Evolutionary conservation across 2,888 invertebrate species (phyloP).

Genomic region (Globia sparganii): DNA sequence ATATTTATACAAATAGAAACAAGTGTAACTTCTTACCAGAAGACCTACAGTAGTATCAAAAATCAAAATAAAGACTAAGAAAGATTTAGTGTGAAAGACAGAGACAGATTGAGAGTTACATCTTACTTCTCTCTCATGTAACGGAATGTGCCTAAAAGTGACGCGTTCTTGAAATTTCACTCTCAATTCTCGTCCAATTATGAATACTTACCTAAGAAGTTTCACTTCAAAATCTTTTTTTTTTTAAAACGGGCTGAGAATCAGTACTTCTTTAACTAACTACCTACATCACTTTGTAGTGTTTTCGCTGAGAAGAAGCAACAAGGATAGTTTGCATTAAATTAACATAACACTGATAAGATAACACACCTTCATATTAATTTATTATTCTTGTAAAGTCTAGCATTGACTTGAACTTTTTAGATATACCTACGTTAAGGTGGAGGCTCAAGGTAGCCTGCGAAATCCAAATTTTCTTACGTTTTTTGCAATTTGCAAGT

Average conservation of each 20-base stretch:
- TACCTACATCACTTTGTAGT: neutral
- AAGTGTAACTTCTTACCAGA: neutral
- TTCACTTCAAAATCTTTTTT: neutral
- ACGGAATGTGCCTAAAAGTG: neutral
- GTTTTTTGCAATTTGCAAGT: too few species aligned
- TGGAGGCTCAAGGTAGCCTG: too few species aligned
- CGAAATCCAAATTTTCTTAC: too few species aligned
- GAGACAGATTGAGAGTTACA: neutral
- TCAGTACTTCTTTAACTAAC: neutral
- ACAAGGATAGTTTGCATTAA: neutral
- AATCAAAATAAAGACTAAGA: neutral
- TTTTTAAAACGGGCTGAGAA: neutral
- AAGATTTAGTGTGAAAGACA: neutral
- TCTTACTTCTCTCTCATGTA: neutral
- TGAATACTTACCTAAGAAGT: neutral
- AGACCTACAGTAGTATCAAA: neutral
- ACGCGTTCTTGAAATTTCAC: neutral
- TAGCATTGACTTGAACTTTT: neutral
- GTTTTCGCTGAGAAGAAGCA: neutral
- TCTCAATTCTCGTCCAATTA: neutral
- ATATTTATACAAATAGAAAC: conserved; percentile 11
- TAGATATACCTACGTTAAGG: too few species aligned
- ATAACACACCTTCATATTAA: neutral
- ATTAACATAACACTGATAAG: neutral
- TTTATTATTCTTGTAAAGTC: neutral